Evolutionary conservation across 2,888 invertebrate species (phyloP), one percentile per base, ranked within the genome.

Genomic region (Augiades crinisus): DNA sequence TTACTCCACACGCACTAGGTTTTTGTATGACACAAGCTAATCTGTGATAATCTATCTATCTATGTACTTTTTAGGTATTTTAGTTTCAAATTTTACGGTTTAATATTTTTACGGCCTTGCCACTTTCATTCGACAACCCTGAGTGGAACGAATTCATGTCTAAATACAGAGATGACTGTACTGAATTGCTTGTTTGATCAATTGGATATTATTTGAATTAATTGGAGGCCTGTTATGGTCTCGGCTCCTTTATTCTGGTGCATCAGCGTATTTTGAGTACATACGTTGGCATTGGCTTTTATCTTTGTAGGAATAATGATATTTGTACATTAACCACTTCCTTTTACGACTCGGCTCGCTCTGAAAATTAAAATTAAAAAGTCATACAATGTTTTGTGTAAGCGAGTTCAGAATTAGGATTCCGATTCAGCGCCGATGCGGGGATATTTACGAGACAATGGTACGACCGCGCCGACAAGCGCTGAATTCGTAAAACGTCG

Each of bases 391-490:
- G n/a, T 12, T 30, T 10, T 10, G 27, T 27, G 27, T 27, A 24
- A 14, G n/a, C 27, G 10, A 16, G 5, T 17, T 16, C 13, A 34
- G 13, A 49, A 49, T 49, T 49, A 41, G 34, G 34, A 49, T 49
- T 49, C 41, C 24, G 24, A 7, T 22, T 16, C 41, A 22, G 3
- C 5, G 34, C 17, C 34, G 27, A 41, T 41, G 41, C 33, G n/a
- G 17, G 10, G 27, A 49, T 49, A 49, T 49, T 49, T 49, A 49
- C 34, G 41, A 49, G 41, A 49, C 49, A 49, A 49, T 34, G 41
- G 47, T 22, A 21, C 17, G 49, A 34, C 41, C 27, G 13, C 21
- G 5, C 38, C 16, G 40, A 49, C 49, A 27, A 33, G 34, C 34
- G 13, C 24, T 49, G 49, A 41, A 49, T 49, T 27, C 16, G 34